Base-by-base conservation (phyloP, 2,888 invertebrate species). In the Metacarcinus magister region DNA sequence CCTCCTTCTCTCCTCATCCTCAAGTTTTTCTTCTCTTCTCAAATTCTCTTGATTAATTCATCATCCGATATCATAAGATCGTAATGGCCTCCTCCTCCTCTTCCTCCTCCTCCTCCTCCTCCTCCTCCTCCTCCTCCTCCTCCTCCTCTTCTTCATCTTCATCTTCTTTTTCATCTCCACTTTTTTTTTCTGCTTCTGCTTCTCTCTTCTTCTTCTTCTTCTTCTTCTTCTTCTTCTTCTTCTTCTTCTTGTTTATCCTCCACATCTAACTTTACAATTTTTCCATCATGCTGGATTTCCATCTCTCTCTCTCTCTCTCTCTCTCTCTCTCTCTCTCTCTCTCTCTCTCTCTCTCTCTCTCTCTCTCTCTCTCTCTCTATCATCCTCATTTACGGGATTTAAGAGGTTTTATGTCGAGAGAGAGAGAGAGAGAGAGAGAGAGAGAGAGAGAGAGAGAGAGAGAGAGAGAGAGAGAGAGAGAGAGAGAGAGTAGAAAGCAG, bases 301-400 rank as follows among this genome's bases (percentile, higher is more conserved):
- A 7, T 60, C 19, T 60, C 19, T 60, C 60, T 19, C 60, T 19
- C 60, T 19, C 60, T 19, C 60, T 19, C 60, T 89, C 89, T 89
- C 89, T 89, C 89, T 89, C 89, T 89, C 89, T 89, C 89, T 89
- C 43, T 91, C 44, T 91, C 91, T 91, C 91, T 91, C 91, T 91
- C 91, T 91, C 91, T 91, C 91, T 91, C 91, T 91, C 91, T 91
- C 91, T 91, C 91, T 91, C 91, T 91, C 91, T 91, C 91, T 91
- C 91, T 91, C 91, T 91, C 91, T 91, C 91, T 91, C 91, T 91
- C 91, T 91, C 91, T 91, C 91, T 91, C 91, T 44, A 91, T 91
- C 91, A 91, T 16, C 43, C 43, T 91, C 44, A 46, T 91, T 91
- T 44, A 46, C 46, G 4, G 19, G 43, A 91, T 91, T 43, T 91